Conservation (phyloP, 2,888 invertebrate species). For the Nephrotoma appendiculata region DNA sequence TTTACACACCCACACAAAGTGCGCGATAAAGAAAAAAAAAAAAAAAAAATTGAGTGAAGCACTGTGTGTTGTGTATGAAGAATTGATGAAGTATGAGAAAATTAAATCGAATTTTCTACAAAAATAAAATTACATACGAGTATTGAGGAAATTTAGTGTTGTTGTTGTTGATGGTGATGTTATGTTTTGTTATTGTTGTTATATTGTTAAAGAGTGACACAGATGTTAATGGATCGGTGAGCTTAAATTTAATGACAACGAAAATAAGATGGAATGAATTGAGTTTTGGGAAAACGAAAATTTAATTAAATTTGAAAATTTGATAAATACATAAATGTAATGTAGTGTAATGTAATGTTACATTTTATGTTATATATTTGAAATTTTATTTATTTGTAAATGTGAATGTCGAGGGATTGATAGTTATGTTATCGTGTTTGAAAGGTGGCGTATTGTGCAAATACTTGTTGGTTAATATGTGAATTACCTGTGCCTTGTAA, state of each 20-base stretch:
- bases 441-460: background rate
- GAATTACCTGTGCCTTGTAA: background rate
- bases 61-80: background rate
- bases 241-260: background rate
- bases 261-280: background rate
- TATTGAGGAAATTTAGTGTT: background rate
- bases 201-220: background rate
- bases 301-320: background rate
- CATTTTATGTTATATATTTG: no score
- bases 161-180: background rate
- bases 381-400: no score
- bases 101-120: background rate
- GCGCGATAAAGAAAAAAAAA: background rate
- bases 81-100: background rate
- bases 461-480: background rate
- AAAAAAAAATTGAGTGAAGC: background rate
- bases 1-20: background rate
- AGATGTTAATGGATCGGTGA: background rate
- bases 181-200: background rate
- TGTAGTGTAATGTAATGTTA: background rate
- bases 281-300: background rate
- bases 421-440: background rate
- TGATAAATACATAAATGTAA: background rate
- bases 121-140: background rate
- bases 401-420: background rate